phyloP scores from a whole-genome alignment of 2,888 invertebrate genomes.

The Drosophila niveifrons region DNA sequence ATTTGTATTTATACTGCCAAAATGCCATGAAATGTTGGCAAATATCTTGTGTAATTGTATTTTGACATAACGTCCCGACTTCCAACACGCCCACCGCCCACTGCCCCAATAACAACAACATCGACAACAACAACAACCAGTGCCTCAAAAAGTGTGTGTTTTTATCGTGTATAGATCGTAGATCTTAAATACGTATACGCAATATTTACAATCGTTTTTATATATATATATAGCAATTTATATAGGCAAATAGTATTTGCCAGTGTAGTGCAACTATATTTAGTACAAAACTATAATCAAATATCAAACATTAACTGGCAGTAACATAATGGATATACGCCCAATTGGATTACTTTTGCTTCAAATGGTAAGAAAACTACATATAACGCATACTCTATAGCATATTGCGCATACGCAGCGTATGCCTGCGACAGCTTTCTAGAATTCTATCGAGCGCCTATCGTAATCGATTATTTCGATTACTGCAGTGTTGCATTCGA shows the following conservation, averaged over 20 bases:
- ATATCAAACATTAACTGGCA: constrained; percentile 18
- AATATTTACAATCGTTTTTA: constrained; percentile 53
- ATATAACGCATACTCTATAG: background rate
- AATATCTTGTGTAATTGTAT: constrained; percentile 53
- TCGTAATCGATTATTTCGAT: constrained; percentile 32
- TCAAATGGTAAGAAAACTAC: constrained; percentile 60
- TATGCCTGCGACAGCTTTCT: constrained; percentile 13
- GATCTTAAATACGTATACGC: constrained; percentile 45
- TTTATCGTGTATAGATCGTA: constrained; percentile 40
- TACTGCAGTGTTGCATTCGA: constrained; percentile 49
- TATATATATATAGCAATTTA: background rate
- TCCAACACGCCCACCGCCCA: constrained; percentile 16
- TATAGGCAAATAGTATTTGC: constrained; percentile 52
- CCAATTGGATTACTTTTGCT: constrained; percentile 71
- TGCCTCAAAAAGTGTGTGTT: constrained; percentile 43
- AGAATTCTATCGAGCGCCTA: background rate
- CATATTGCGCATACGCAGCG: constrained; percentile 65
- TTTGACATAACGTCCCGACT: constrained; percentile 37
- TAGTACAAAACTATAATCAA: constrained; percentile 34
- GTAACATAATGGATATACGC: constrained; percentile 69
- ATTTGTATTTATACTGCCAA: constrained; percentile 49
- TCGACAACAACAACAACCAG: constrained; percentile 13
- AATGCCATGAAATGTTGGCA: constrained; percentile 54
- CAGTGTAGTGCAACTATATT: constrained; percentile 38
- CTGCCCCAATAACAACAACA: background rate